Evolutionary conservation across 2,797 vertebrate genomes (phyloP).

Genomic region (Decapterus maruadsi): DNA sequence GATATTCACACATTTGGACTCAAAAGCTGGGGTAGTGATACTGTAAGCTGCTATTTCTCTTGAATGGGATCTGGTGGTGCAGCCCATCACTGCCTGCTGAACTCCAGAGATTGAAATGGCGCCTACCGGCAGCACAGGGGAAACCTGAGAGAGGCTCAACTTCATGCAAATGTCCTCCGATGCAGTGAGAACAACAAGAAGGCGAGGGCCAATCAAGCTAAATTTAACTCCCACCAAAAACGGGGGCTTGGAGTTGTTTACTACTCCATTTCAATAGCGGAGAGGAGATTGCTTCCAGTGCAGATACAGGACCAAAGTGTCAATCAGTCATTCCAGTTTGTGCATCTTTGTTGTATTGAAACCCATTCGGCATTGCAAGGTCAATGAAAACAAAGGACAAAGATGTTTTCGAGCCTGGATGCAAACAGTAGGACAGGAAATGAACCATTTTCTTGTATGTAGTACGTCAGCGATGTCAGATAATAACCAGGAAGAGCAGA

Average conservation of each 20-base stretch:
- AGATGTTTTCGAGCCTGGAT: not conserved
- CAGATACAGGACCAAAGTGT: not conserved
- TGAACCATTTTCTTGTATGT: not conserved
- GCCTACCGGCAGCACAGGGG: not conserved
- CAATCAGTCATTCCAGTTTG: conserved; percentile 4
- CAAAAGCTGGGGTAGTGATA: conserved; percentile 4
- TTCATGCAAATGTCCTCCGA: conserved; percentile 29
- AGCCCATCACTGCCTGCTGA: not conserved
- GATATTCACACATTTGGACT: not conserved
- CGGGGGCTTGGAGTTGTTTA: conserved; percentile 18
- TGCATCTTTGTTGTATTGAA: not conserved
- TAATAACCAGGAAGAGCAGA: not conserved
- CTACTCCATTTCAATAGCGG: not conserved
- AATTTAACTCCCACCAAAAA: conserved; percentile 26
- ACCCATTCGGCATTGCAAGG: not conserved
- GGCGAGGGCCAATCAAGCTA: not conserved
- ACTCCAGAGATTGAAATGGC: conserved; percentile 15
- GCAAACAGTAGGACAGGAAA: conserved; percentile 5
- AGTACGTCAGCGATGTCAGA: too few species aligned
- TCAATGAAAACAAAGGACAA: not conserved
- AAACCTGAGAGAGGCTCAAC: conserved; percentile 5
- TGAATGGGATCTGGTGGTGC: conserved; percentile 5
- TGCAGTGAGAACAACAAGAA: not conserved
- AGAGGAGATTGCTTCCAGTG: not conserved
- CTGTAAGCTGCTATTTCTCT: not conserved